Percentiles rank a stretch among this genome's conserved stretches.
Conservation (phyloP, 2,797 vertebrate genomes). For the Phrynocephalus forsythii region DNA sequence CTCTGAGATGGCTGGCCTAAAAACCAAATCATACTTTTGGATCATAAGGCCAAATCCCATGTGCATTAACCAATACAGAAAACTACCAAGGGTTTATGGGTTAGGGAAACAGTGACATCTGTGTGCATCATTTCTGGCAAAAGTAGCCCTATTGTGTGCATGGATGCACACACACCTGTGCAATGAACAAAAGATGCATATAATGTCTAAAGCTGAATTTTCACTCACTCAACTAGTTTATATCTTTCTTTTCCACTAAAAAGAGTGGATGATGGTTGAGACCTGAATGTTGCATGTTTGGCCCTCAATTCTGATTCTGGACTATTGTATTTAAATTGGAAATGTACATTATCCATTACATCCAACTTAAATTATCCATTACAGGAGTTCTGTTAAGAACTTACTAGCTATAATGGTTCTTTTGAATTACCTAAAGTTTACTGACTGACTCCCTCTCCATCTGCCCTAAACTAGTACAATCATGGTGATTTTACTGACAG, state of each 20-base stretch:
- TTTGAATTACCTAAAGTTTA: too few relatives aligned
- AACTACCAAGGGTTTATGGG: background rate
- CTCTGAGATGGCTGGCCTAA: background rate
- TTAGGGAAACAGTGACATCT: too few relatives aligned
- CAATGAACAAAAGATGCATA: background rate
- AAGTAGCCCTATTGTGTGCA: background rate
- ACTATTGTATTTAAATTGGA: background rate
- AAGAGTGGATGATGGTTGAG: background rate
- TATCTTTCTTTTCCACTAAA: background rate
- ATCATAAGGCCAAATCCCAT: background rate
- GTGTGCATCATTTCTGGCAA: background rate
- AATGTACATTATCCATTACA: too few relatives aligned
- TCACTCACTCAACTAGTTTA: background rate
- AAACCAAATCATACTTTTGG: background rate
- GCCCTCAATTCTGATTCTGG: background rate
- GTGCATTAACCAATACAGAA: background rate
- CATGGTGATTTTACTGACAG: too few relatives aligned
- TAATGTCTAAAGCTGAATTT: background rate
- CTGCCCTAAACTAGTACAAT: too few relatives aligned
- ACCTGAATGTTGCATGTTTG: background rate
- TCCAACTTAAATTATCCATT: too few relatives aligned
- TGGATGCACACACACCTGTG: background rate
- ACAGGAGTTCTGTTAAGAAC: too few relatives aligned
- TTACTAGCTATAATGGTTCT: background rate
- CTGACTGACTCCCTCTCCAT: too few relatives aligned